A percentile compares a stretch with the other conserved stretches of the same genome.
These are phyloP conservation scores for Phocides pigmalion DNA, from an alignment of 1,140 invertebrate genomes.

Conservation along the genomic window DNA sequence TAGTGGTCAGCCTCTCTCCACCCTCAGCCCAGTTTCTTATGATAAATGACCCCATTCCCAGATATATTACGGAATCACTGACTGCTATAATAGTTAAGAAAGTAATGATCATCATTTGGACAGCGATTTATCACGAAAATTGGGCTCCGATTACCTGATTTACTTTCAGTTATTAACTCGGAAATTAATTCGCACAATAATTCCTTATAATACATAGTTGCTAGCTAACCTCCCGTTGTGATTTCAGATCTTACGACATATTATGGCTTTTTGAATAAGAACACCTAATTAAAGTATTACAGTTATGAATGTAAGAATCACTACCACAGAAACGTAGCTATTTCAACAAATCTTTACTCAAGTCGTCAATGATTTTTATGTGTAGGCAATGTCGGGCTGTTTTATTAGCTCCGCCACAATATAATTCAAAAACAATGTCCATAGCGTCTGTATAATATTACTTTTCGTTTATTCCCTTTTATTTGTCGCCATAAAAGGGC, in stretches of 20 bases:
- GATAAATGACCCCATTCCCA: slow-evolving; percentile 35
- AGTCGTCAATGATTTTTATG: slow-evolving; percentile 9
- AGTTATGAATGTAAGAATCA: too few species aligned
- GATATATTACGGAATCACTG: background rate
- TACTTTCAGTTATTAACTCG: background rate
- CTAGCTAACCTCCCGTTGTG: too few species aligned
- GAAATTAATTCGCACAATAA: background rate
- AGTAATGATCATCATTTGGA: background rate
- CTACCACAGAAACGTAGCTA: background rate
- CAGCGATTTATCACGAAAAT: background rate
- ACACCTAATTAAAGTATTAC: too few species aligned
- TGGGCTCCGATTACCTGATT: background rate
- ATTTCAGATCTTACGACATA: too few species aligned
- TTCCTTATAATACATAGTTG: too few species aligned
- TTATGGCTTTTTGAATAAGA: too few species aligned
- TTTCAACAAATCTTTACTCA: slow-evolving; percentile 3
- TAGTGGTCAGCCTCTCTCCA: slow-evolving; percentile 43
- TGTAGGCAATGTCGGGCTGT: background rate
- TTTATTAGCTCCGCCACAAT: slow-evolving; percentile 31
- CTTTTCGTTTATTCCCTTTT: slow-evolving; percentile 73
- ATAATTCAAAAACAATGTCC: slow-evolving; percentile 48
- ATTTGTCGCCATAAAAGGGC: slow-evolving; percentile 76
- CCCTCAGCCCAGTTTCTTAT: slow-evolving; percentile 35
- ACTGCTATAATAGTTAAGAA: background rate
- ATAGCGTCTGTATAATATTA: slow-evolving; percentile 68